Evolutionary conservation across 2,113 vertebrate species (phyloP).

Genomic region (Heliornis fulica): DNA sequence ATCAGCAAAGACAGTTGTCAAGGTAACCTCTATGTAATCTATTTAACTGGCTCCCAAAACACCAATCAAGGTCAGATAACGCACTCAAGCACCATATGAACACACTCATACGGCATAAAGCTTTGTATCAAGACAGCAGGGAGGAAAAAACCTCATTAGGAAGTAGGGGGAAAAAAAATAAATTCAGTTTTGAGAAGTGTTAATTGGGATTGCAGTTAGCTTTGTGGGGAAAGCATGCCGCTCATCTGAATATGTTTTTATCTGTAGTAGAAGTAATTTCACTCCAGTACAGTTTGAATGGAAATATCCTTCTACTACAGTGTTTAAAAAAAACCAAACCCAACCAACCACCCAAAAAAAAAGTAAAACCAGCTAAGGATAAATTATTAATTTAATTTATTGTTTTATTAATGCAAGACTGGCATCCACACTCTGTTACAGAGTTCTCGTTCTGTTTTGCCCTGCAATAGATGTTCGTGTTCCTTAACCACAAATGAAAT

Average conservation of each 20-base stretch:
- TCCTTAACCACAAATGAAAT: conserved; percentile 30
- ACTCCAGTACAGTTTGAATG: conserved; percentile 43
- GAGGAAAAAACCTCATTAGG: conserved; percentile 86
- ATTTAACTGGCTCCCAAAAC: conserved; percentile 90
- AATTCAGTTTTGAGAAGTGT: conserved; percentile 83
- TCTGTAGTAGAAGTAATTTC: conserved; percentile 40
- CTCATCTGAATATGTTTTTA: conserved; percentile 51
- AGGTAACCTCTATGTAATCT: conserved; percentile 93
- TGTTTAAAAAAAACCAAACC: background rate
- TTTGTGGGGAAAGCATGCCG: conserved; percentile 38
- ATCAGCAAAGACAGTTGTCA: conserved; percentile 95
- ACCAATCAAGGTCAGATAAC: conserved; percentile 90
- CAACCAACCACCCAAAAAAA: conserved; percentile 29
- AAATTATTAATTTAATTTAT: conserved; percentile 74
- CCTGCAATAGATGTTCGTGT: conserved; percentile 3
- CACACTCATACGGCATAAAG: conserved; percentile 81
- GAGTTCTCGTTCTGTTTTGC: conserved; percentile 28
- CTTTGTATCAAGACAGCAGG: conserved; percentile 85
- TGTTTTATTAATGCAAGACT: conserved; percentile 72
- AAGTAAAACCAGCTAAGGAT: conserved; percentile 39
- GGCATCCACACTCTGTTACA: conserved; percentile 45
- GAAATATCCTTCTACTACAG: conserved; percentile 22
- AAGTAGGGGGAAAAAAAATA: conserved; percentile 73
- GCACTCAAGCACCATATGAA: conserved; percentile 81
- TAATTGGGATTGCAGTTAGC: conserved; percentile 78